phyloP scores from a whole-genome alignment of 2,888 invertebrate genomes.

The Amiota mariae region DNA sequence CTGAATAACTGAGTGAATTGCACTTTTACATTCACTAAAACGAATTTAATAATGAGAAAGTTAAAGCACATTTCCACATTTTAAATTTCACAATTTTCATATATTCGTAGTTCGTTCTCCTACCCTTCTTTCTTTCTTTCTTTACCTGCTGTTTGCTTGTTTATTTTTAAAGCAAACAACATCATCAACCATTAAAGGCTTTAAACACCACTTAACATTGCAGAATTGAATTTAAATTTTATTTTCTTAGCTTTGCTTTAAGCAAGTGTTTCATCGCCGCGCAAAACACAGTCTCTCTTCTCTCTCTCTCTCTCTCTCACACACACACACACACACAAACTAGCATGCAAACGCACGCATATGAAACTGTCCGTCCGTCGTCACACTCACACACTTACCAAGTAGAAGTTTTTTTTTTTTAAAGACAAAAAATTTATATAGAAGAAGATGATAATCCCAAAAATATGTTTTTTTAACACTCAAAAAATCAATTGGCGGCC shows the following conservation, averaged over 20 bases:
- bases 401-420: slow-evolving; percentile 3
- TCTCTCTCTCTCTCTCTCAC: too few relatives aligned
- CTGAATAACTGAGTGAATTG: too few relatives aligned
- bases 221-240: not conserved
- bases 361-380: too few relatives aligned
- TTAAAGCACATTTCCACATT: too few relatives aligned
- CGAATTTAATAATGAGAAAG: too few relatives aligned
- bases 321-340: slow-evolving; percentile 31
- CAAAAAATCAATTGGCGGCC: slow-evolving; percentile 10
- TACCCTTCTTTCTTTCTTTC: too few relatives aligned
- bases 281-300: slow-evolving; percentile 28
- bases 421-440: slow-evolving; percentile 45
- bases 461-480: not conserved
- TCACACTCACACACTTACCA: slow-evolving; percentile 35
- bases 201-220: slow-evolving; percentile 15
- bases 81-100: too few relatives aligned
- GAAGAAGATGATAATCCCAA: slow-evolving; percentile 35
- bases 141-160: not conserved
- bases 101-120: too few relatives aligned
- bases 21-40: not conserved
- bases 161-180: not conserved
- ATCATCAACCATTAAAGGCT: slow-evolving; percentile 4
- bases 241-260: not conserved
- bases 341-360: slow-evolving; percentile 36
- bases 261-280: slow-evolving; percentile 41